phyloP scores from a whole-genome alignment of 2,113 vertebrate species.

The Phainopepla nitens region DNA sequence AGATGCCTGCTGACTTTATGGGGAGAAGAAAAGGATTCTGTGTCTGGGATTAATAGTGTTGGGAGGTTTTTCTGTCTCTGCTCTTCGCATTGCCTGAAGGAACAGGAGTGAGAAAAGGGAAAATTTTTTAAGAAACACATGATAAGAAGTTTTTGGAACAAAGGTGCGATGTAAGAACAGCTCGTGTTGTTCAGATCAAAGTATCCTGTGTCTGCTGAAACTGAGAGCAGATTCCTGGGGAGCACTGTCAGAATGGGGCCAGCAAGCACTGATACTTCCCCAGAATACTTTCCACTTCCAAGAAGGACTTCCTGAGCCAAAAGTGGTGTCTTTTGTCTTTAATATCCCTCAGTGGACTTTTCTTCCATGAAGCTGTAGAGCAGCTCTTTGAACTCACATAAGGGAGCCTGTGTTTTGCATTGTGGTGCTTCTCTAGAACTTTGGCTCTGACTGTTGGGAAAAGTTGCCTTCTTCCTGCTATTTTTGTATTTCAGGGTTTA shows the following conservation, averaged over 20 bases:
- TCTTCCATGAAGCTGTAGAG: background rate
- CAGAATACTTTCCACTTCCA: background rate
- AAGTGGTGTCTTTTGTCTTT: constrained; percentile 39
- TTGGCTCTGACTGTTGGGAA: background rate
- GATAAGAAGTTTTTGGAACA: background rate
- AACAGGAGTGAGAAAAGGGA: background rate
- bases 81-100: background rate
- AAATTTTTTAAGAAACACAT: background rate
- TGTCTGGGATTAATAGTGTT: background rate
- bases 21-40: background rate
- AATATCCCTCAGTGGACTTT: background rate
- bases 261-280: background rate
- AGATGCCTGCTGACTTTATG: constrained; percentile 17
- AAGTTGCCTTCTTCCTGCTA: background rate
- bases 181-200: background rate
- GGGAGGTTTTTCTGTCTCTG: background rate
- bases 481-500: background rate
- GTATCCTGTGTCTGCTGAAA: background rate
- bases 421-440: background rate
- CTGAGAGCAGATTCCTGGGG: background rate
- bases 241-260: background rate
- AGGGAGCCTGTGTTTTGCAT: constrained; percentile 20
- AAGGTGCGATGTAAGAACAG: background rate
- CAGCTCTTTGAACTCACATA: constrained; percentile 8
- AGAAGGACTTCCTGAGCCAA: constrained; percentile 27